Base-by-base conservation (phyloP, 2,113 vertebrate species). In the Oxygymnocypris stewartii region DNA sequence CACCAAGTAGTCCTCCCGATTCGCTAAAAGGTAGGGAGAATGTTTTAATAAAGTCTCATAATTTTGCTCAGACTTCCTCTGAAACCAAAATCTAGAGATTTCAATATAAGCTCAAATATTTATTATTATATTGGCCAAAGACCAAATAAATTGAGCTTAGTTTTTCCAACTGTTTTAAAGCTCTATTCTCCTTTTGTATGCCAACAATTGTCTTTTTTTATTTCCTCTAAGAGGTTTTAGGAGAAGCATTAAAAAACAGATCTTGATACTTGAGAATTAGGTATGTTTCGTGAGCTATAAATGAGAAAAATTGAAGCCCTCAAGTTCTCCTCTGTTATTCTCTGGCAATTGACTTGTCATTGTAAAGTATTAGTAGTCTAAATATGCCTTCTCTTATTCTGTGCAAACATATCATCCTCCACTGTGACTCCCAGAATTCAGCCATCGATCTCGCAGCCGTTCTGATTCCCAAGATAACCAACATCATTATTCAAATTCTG, bases 401-500 rank as follows among this genome's bases (percentile, higher is more conserved):
- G 54, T 87, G 47, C 89, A 91, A 93, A 92, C 87, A 87, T 79
- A 88, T 79, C 59, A 73, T 40, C 37, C 37, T 74, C 20, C 74
- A 51, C 74, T 79, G 88, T 87, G 89, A 84, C 86, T 77, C 78
- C 44, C 63, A 31, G 84, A 31, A 76, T 31, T 73, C 6, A 37
- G 69, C 90, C 90, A 91, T 92, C 63, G 71, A 93, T 94, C 92
- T 91, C 86, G 13, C 83, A 89, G 85, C 84, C 20, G 54, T 88
- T 90, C 88, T 88, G 90, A 93, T 91, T 91, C 84, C 78, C 86
- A 79, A 80, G 90, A 92, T 90, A 92, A 85, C 90, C 74, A 89
- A 91, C 88, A 54, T 79, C 88, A 90, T 93, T 89, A 91, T 84
- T 92, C 88, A 93, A 91, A 93, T 91, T 86, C 6, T 87, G 87